Evolutionary conservation across 2,888 invertebrate species (phyloP).

Genomic region (Crepidodera aurea): DNA sequence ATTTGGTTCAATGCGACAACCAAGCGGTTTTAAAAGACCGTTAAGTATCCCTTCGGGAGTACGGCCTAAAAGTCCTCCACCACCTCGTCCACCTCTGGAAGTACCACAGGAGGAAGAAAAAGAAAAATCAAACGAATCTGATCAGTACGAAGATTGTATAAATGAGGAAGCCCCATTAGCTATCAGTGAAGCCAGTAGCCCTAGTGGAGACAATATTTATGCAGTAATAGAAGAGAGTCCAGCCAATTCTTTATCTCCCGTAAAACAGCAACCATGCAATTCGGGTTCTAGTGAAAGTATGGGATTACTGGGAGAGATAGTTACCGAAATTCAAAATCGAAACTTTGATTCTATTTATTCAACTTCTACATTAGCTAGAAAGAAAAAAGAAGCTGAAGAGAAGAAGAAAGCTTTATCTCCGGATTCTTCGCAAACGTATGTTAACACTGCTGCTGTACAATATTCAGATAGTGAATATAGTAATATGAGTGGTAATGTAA

Average conservation of each 20-base stretch:
- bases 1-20: constrained; percentile 85
- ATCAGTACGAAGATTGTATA: constrained; percentile 82
- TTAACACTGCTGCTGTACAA: constrained; percentile 64
- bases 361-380: constrained; percentile 73
- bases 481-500: constrained; percentile 63
- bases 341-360: constrained; percentile 90
- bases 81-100: constrained; percentile 70
- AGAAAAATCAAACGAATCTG: constrained; percentile 40
- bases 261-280: constrained; percentile 50
- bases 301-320: constrained; percentile 85
- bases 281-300: constrained; percentile 73
- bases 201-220: constrained; percentile 79
- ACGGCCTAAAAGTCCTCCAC: constrained; percentile 80
- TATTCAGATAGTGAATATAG: constrained; percentile 68
- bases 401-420: constrained; percentile 51
- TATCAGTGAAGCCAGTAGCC: constrained; percentile 68
- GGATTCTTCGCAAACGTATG: constrained; percentile 65
- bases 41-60: constrained; percentile 74
- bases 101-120: constrained; percentile 51
- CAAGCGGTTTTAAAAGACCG: constrained; percentile 72
- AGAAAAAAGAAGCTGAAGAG: constrained; percentile 65
- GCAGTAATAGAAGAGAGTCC: constrained; percentile 82
- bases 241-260: constrained; percentile 45
- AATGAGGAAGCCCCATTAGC: constrained; percentile 70
- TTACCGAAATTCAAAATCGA: constrained; percentile 84